phyloP scores from a whole-genome alignment of 1,140 invertebrate species.

The Lepidurus apus region DNA sequence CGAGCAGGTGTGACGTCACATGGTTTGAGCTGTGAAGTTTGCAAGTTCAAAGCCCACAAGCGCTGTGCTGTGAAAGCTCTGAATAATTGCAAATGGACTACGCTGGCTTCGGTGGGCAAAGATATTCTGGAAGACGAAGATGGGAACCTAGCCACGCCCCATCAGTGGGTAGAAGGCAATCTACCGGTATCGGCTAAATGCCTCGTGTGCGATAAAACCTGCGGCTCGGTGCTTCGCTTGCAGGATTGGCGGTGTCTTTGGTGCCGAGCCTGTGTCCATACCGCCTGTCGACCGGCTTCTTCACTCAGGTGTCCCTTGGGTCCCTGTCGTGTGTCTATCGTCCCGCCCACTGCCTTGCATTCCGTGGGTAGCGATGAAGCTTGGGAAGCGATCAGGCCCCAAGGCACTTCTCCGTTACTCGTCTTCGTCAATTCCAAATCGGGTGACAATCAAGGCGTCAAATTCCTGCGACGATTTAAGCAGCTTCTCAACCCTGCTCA shows the following conservation, averaged over 20 bases:
- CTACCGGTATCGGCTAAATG: constrained; percentile 90
- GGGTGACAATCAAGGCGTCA: constrained; percentile 95
- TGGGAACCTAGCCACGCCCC: constrained; percentile 89
- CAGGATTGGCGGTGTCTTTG: constrained; percentile 95
- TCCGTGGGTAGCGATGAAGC: constrained; percentile 81
- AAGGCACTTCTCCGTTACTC: constrained; percentile 76
- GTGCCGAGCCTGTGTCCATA: constrained; percentile 89
- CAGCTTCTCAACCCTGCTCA: constrained; percentile 94
- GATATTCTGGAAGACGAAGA: constrained; percentile 89
- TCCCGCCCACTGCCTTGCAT: constrained; percentile 86
- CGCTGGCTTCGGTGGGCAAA: constrained; percentile 82
- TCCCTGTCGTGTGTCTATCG: constrained; percentile 78
- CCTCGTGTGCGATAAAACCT: constrained; percentile 89
- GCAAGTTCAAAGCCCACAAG: constrained; percentile 95
- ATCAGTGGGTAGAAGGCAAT: constrained; percentile 98
- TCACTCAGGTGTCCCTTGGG: constrained; percentile 73
- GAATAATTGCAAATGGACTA: constrained; percentile 96
- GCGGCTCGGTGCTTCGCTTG: constrained; percentile 86
- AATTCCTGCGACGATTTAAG: constrained; percentile 90
- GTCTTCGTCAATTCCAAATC: constrained; percentile 97
- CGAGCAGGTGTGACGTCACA: constrained; percentile 78
- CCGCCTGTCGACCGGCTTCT: constrained; percentile 67
- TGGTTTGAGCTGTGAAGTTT: constrained; percentile 91
- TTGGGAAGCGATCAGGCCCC: constrained; percentile 78
- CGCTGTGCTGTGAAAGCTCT: constrained; percentile 83